Percentiles rank a stretch among this genome's conserved stretches.
Evolutionary conservation across 2,797 vertebrate species (phyloP).

Genomic region (Crocidura indochinensis): DNA sequence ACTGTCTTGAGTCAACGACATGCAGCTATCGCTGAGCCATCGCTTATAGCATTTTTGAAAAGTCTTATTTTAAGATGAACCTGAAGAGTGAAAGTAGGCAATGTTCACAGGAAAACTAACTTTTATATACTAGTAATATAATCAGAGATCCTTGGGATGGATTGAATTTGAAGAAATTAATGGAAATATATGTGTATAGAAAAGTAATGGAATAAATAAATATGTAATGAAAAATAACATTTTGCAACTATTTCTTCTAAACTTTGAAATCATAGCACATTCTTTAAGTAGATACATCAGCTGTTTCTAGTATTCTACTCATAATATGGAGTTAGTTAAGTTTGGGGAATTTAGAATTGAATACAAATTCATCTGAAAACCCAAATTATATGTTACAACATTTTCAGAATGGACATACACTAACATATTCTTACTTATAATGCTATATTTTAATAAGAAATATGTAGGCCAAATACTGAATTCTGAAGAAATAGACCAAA

Average conservation of each 20-base stretch:
- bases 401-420: not conserved
- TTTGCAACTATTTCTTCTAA: conserved; percentile 7
- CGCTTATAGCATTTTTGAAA: not conserved
- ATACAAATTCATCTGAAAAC: not conserved
- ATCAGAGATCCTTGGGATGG: not conserved
- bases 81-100: not conserved
- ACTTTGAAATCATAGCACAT: not conserved
- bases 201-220: too few relatives aligned
- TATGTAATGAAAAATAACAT: not conserved
- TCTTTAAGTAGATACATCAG: not conserved
- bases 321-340: too few relatives aligned
- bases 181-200: too few relatives aligned
- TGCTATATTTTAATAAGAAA: not conserved
- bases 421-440: not conserved
- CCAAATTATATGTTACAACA: not conserved
- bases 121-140: not conserved
- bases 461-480: not conserved
- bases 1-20: too few relatives aligned
- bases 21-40: too few relatives aligned
- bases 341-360: conserved; percentile 10
- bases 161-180: too few relatives aligned
- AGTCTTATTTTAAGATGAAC: not conserved
- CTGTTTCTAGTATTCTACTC: too few relatives aligned
- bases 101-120: not conserved
- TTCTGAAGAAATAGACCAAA: not conserved